Evolutionary conservation across 2,113 vertebrate genomes (phyloP), one percentile per base, ranked within the genome.

Genomic region (Epinephelus fuscoguttatus): DNA sequence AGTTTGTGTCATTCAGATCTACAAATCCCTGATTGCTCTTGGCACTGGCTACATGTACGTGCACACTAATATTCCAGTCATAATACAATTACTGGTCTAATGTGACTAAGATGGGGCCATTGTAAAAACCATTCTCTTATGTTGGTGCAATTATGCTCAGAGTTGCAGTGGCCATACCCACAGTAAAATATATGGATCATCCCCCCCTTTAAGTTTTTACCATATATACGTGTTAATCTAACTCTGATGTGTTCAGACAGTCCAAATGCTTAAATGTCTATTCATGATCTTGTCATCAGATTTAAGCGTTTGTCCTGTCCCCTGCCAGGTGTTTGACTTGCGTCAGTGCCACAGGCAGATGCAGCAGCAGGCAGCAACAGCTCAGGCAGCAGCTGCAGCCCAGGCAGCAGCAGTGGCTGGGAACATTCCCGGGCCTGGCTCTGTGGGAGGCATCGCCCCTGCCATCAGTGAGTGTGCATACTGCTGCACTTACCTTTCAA

Each of bases 281-380:
- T 75, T 70, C 7, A 21, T 0, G 30, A 1, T 6, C 25, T 42
- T 55, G 1, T 37, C 2, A 4, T 49, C 45, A 59, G 59, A 25
- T 23, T 37, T 47, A 12, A 64, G 2, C 12, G 8, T 63, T 75
- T 68, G 47, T 68, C 67, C 84, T 78, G 23, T 70, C 19, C 33
- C 53, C 52, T 50, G 15, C n/a, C 92, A 99, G 98, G 98, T 99
- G 91, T 99, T 99, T 75, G 98, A 99, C 84, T 84, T 99, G 90
- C 97, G 98, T 8, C 98, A 99, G 84, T 99, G 98, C 84, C 97
- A 99, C 74, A 95, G 98, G 47, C 98, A 99, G 95, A 99, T 99
- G 98, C 98, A 99, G 84, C 98, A 99, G 92, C 98, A 99, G 93
- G 98, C 98, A 0, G 98, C 98, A 11, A 99, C 98, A 0, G 98